phyloP scores from a whole-genome alignment of 2,888 invertebrate species.

The Drosophila aldrichi region DNA sequence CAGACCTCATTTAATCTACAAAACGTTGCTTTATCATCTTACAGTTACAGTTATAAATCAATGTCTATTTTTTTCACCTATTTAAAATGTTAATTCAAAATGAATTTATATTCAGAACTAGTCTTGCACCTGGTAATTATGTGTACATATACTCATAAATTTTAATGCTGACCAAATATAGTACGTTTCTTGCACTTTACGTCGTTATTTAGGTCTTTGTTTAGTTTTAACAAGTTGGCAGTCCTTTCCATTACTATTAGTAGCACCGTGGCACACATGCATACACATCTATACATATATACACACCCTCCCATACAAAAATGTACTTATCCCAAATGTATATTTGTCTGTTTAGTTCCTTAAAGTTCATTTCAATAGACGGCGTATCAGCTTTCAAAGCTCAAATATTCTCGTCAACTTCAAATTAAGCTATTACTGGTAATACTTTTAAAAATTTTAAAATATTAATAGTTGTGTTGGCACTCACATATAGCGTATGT shows the following conservation, averaged over 20 bases:
- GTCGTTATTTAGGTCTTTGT: constrained; percentile 28
- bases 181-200: constrained; percentile 21
- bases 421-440: neutral
- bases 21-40: neutral
- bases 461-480: constrained; percentile 36
- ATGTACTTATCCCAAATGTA: neutral
- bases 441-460: constrained; percentile 7
- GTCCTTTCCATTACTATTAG: constrained; percentile 12
- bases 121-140: constrained; percentile 20
- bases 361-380: neutral
- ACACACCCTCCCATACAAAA: constrained; percentile 13
- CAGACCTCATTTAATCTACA: neutral
- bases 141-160: constrained; percentile 20
- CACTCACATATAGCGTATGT: constrained; percentile 49
- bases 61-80: constrained; percentile 17
- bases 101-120: constrained; percentile 14
- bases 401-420: neutral
- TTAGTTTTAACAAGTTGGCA: constrained; percentile 36
- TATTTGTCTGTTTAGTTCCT: neutral
- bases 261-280: constrained; percentile 25
- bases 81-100: constrained; percentile 5
- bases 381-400: neutral
- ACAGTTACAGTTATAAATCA: neutral
- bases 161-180: constrained; percentile 31
- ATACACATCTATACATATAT: constrained; percentile 3